These are phyloP conservation scores for Bombus turneri DNA, from an alignment of 1,140 invertebrate species.

Conservation along the genomic window DNA sequence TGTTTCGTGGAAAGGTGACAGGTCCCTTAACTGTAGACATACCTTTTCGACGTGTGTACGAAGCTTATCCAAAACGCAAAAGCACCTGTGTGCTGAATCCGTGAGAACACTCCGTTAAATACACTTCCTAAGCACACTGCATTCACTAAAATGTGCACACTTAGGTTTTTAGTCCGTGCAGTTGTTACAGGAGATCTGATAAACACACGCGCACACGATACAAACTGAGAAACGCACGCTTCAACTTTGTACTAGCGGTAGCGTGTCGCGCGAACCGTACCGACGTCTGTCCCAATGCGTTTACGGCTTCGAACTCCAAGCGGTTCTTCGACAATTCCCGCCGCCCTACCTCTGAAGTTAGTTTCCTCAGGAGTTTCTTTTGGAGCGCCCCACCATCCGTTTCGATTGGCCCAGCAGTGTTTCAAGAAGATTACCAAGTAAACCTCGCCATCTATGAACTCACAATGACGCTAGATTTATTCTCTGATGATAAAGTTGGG, in stretches of 20 bases:
- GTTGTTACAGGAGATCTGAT: neutral
- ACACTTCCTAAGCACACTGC: constrained; percentile 31
- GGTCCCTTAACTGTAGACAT: neutral
- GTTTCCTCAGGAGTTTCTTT: neutral
- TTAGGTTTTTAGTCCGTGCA: neutral
- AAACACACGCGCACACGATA: constrained; percentile 35
- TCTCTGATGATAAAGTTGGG: no score
- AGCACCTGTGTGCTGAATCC: constrained; percentile 9
- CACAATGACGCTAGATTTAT: no score
- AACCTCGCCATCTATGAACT: no score
- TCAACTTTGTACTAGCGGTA: constrained; percentile 18
- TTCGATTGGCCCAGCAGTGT: no score
- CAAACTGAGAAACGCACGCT: constrained; percentile 30
- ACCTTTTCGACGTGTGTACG: constrained; percentile 43
- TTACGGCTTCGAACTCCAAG: constrained; percentile 45
- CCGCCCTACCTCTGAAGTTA: neutral
- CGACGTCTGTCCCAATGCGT: constrained; percentile 54
- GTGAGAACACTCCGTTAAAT: constrained; percentile 7
- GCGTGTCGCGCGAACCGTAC: constrained; percentile 39
- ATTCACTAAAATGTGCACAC: constrained; percentile 25
- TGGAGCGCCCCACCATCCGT: neutral
- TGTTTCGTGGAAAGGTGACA: neutral
- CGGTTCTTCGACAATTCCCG: constrained; percentile 18
- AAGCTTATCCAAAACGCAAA: constrained; percentile 46
- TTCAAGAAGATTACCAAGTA: no score